Base-by-base conservation (phyloP, 2,113 vertebrate species). In the Chunga burmeisteri region DNA sequence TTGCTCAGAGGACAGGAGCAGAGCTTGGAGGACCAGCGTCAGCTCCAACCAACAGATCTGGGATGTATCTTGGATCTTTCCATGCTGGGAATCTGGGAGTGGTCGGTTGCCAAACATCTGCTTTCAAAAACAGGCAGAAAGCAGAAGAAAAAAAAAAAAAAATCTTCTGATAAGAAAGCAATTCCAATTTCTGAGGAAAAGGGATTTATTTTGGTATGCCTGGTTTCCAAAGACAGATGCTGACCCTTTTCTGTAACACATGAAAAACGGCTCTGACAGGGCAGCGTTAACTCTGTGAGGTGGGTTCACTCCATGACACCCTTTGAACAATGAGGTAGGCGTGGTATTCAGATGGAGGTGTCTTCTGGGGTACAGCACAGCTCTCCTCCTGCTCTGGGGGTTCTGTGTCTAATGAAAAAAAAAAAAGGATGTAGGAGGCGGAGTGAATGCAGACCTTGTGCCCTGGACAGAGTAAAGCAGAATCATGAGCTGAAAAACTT, bases 221-320 rank as follows among this genome's bases (percentile, higher is more conserved):
- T 55, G 1, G 5, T 68, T 92, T 80, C 58, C 79, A 55, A 71
- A 79, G 44, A 49, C 29, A 50, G n/a, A 86, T 38, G 73, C 23
- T 44, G 34, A 74, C 26, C 8, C 16, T 75, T 16, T 79, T 44
- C 58, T 14, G 1, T 40, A 68, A 71, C 23, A 52, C 17, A 34
- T 4, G 16, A 16, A 12, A 52, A 68, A 53, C 0, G 0, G 7
- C 49, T 82, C 71, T 46, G 27, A 22, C 16, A 25, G 0, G 16
- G 36, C 25, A 30, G 30, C 11, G 29, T 62, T 40, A 46, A 50
- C 9, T 32, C 11, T 55, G 36, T 0, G 0, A 59, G 10, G 25
- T 20, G 19, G 30, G 5, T 40, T 59, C 13, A 4, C 18, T 59
- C 47, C 56, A 30, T 2, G 5, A 25, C 2, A 4, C 13, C 22